A percentile compares a stretch with the other conserved stretches of the same genome.
These are phyloP conservation scores for Botia almorhae DNA, from an alignment of 2,797 vertebrate species.

Conservation along the genomic window DNA sequence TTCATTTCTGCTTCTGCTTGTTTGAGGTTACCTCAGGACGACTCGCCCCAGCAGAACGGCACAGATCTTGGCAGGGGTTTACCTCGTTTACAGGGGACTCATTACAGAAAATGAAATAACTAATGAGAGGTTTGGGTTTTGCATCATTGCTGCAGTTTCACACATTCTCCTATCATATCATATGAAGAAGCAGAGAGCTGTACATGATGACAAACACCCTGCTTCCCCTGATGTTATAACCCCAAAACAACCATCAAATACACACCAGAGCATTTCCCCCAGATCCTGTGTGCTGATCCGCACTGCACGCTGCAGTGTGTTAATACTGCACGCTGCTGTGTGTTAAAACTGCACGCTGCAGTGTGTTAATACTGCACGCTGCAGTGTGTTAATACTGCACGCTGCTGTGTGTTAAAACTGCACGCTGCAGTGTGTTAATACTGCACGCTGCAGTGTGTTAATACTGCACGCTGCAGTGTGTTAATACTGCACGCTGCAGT, in stretches of 20 bases:
- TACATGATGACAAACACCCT: conserved; percentile 46
- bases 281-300: conserved; percentile 26
- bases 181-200: conserved; percentile 28
- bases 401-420: no score
- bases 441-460: no score
- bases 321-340: no score
- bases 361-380: no score
- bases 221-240: conserved; percentile 19
- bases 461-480: no score
- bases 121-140: conserved; percentile 39
- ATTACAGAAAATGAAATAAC: conserved; percentile 40
- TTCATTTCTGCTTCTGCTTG: not conserved
- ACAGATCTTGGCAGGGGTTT: conserved; percentile 7
- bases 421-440: no score
- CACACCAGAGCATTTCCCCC: conserved; percentile 21
- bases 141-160: conserved; percentile 29
- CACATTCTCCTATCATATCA: not conserved
- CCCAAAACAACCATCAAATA: conserved; percentile 17
- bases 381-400: no score
- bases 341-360: no score
- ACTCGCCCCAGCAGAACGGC: not conserved
- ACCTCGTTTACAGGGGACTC: conserved; percentile 9
- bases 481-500: no score
- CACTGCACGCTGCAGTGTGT: conserved; percentile 49
- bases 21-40: not conserved